A percentile compares a stretch with the other conserved stretches of the same genome.
phyloP scores from a whole-genome alignment of 2,888 invertebrate species.

The Oligia latruncula region DNA sequence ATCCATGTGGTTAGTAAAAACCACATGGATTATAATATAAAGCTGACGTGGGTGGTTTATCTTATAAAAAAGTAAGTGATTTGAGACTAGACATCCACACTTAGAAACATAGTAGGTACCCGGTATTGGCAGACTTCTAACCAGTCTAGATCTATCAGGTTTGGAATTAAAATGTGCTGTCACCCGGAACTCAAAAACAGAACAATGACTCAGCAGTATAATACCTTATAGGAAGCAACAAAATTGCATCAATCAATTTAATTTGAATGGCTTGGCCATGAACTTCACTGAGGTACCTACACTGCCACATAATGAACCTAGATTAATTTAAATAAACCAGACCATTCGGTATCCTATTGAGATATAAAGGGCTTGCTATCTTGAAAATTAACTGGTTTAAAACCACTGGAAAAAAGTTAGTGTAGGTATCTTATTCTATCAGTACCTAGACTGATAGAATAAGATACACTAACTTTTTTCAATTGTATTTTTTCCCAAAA shows the following conservation, averaged over 20 bases:
- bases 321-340: neutral
- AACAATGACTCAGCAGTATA: constrained; percentile 17
- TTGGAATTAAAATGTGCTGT: constrained; percentile 35
- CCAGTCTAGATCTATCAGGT: neutral
- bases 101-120: neutral
- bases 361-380: neutral
- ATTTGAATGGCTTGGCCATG: constrained; percentile 25
- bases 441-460: neutral
- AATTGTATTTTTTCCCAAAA: neutral
- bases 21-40: neutral
- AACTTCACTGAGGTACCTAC: constrained; percentile 13
- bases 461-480: neutral
- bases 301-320: neutral
- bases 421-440: no score
- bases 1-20: no score
- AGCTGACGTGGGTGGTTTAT: neutral
- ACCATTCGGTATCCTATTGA: no score
- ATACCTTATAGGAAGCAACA: neutral
- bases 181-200: constrained; percentile 29
- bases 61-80: neutral
- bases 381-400: neutral
- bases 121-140: neutral
- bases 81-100: neutral
- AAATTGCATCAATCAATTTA: constrained; percentile 24
- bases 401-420: neutral